Percentiles rank a stretch among this genome's conserved stretches.
Conservation (phyloP, 2,797 vertebrate species). For the Sebastiscus tertius region DNA sequence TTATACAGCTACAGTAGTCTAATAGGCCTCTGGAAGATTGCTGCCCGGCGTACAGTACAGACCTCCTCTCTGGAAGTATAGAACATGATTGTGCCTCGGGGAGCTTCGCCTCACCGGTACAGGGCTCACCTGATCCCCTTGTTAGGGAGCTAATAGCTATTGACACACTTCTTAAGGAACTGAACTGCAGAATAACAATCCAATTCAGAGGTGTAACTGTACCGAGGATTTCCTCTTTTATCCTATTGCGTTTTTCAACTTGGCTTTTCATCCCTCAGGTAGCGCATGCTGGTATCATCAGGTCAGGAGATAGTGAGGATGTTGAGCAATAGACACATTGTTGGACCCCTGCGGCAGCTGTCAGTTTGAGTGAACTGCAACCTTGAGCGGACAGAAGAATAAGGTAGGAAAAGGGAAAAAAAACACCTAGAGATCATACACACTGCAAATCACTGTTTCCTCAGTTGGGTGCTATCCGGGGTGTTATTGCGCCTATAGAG, state of each 20-base stretch:
- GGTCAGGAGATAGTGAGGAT: conserved; percentile 62
- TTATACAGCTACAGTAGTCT: conserved; percentile 77
- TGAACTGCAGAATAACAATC: conserved; percentile 59
- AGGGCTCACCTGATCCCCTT: conserved; percentile 71
- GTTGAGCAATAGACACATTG: conserved; percentile 68
- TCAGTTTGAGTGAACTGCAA: conserved; percentile 68
- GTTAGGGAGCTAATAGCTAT: conserved; percentile 73
- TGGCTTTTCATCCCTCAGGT: conserved; percentile 59
- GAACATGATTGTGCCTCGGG: conserved; percentile 73
- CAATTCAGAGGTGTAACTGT: conserved; percentile 41
- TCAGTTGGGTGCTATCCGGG: background rate
- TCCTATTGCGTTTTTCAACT: conserved; percentile 46
- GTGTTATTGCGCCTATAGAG: background rate
- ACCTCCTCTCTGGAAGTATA: conserved; percentile 71
- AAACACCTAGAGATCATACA: conserved; percentile 19
- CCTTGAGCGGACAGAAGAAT: conserved; percentile 41
- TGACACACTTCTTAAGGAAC: conserved; percentile 70
- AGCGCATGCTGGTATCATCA: conserved; percentile 49
- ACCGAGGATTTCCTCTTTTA: conserved; percentile 44
- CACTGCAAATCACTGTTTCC: conserved; percentile 9
- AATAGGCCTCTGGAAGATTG: conserved; percentile 77
- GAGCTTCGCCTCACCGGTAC: conserved; percentile 56
- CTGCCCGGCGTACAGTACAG: conserved; percentile 60
- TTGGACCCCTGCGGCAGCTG: conserved; percentile 68
- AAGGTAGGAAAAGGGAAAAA: background rate